Conservation (phyloP, 2,797 vertebrate genomes). For the Atherinosoma microstoma region DNA sequence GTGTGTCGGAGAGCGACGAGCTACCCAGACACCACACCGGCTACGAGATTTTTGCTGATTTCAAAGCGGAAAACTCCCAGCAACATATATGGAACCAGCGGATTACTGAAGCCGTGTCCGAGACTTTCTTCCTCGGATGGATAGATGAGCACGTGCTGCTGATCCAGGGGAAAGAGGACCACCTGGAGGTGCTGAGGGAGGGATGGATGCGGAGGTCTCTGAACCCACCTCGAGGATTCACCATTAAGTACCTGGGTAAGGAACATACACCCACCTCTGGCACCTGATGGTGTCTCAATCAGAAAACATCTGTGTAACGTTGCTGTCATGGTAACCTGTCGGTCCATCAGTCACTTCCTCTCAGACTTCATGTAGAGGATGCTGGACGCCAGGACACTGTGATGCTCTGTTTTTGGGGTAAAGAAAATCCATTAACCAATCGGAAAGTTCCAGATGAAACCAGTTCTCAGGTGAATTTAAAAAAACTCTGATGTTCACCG, state of each 20-base stretch:
- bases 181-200: slow-evolving; percentile 93
- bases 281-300: no score
- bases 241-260: slow-evolving; percentile 95
- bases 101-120: slow-evolving; percentile 91
- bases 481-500: no score
- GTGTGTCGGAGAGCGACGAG: slow-evolving; percentile 80
- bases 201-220: slow-evolving; percentile 94
- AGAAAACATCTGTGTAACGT: no score
- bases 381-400: no score
- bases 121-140: slow-evolving; percentile 97
- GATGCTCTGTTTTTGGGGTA: no score
- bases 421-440: no score
- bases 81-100: slow-evolving; percentile 94
- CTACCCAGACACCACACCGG: slow-evolving; percentile 91
- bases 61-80: slow-evolving; percentile 93
- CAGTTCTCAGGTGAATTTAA: no score
- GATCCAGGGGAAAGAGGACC: slow-evolving; percentile 95
- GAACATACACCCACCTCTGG: slow-evolving; percentile 1
- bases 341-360: no score
- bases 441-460: no score
- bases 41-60: slow-evolving; percentile 97
- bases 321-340: no score
- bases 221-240: slow-evolving; percentile 92
- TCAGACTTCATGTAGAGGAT: no score
- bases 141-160: slow-evolving; percentile 96